phyloP scores from a whole-genome alignment of 2,797 vertebrate genomes.

The Nothura maculosa region DNA sequence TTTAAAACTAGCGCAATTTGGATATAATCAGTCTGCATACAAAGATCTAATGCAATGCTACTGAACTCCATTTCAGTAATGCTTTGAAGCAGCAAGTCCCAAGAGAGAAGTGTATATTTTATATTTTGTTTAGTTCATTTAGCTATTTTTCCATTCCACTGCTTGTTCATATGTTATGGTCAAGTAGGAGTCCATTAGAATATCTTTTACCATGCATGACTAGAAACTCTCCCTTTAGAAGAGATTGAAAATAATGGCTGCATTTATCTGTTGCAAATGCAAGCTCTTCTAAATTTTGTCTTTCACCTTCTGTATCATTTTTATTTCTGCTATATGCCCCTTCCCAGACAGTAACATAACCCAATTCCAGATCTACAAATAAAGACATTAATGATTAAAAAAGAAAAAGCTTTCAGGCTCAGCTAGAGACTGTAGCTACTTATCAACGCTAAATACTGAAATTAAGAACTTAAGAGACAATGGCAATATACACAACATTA shows the following conservation, averaged over 20 bases:
- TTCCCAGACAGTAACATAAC: neutral
- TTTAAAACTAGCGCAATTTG: neutral
- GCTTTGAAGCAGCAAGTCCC: neutral
- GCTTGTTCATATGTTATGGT: neutral
- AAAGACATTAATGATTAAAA: neutral
- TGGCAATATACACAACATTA: neutral
- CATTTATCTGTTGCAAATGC: neutral
- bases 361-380: neutral
- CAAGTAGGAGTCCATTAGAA: neutral
- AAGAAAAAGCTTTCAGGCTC: neutral
- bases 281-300: neutral
- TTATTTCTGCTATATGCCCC: neutral
- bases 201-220: neutral
- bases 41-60: neutral
- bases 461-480: neutral
- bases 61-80: neutral
- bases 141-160: neutral
- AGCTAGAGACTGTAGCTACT: neutral
- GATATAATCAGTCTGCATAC: neutral
- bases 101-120: neutral
- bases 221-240: neutral
- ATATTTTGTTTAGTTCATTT: neutral
- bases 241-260: neutral
- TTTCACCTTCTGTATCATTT: neutral
- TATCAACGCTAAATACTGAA: neutral